Conservation (phyloP, 2,888 invertebrate species). For the Drosophila fulvimacula region DNA sequence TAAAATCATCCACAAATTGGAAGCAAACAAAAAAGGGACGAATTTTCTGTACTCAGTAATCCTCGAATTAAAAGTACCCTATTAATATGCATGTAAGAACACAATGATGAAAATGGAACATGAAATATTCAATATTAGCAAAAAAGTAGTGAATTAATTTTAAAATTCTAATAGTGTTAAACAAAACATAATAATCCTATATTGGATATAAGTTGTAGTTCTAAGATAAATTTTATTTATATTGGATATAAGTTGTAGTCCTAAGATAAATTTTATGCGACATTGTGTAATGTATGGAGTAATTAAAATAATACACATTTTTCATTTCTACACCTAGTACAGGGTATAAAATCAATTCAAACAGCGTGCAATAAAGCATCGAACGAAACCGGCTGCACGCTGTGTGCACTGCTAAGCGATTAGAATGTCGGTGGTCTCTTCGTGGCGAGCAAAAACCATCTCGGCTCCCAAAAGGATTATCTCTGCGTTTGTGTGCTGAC, state of each 20-base stretch:
- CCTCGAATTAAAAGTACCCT: neutral
- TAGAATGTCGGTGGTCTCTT: conserved; percentile 55
- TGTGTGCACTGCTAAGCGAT: conserved; percentile 58
- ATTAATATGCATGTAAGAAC: neutral
- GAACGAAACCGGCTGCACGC: conserved; percentile 43
- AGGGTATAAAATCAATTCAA: conserved; percentile 15
- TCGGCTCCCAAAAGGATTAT: conserved; percentile 57
- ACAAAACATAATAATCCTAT: neutral
- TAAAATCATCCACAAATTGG: conserved; percentile 53
- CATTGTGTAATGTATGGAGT: neutral
- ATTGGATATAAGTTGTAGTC: neutral
- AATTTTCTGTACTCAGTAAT: conserved; percentile 22
- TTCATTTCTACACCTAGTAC: neutral
- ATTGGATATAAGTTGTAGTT: no score
- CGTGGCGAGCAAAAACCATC: conserved; percentile 56
- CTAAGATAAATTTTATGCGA: neutral
- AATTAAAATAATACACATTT: neutral
- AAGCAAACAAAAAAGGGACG: conserved; percentile 51
- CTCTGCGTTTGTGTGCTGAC: conserved; percentile 20
- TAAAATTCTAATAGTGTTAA: neutral
- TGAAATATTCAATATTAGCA: neutral
- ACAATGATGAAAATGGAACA: no score
- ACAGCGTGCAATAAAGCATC: conserved; percentile 17
- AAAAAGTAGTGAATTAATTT: neutral
- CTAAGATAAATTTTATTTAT: neutral